Conservation (phyloP, 2,113 vertebrate species). For the Rhinoderma darwinii region DNA sequence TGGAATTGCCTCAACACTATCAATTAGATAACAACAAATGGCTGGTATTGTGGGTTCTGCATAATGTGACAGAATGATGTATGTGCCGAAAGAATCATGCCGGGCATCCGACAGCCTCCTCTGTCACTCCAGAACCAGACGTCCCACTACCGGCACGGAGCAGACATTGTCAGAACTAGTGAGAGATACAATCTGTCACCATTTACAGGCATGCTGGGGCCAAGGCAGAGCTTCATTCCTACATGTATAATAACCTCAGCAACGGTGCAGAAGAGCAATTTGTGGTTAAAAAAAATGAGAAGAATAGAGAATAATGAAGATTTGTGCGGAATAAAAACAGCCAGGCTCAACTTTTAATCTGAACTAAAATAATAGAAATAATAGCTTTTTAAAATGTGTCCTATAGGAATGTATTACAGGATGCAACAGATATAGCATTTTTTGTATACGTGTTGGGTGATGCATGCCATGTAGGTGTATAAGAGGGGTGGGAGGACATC, state of each 20-base stretch:
- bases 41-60: conserved; percentile 34
- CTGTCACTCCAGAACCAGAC: conserved; percentile 46
- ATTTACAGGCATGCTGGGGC: conserved; percentile 49
- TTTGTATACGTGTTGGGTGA: not conserved
- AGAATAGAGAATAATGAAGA: not conserved
- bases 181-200: conserved; percentile 52
- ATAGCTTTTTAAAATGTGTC: not conserved
- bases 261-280: conserved; percentile 37
- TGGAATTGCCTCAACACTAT: not conserved
- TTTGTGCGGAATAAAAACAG: not conserved
- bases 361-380: no score
- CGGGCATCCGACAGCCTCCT: conserved; percentile 41
- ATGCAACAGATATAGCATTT: not conserved
- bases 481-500: not conserved
- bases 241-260: conserved; percentile 26
- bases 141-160: conserved; percentile 45
- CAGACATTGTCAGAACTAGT: conserved; percentile 46
- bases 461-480: not conserved
- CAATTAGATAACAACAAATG: conserved; percentile 48
- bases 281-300: conserved; percentile 20
- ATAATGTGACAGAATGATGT: not conserved
- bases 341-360: not conserved
- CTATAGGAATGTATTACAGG: not conserved
- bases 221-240: conserved; percentile 16
- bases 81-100: conserved; percentile 48